Conservation (phyloP, 2,113 vertebrate genomes). For the Tinamus guttatus region DNA sequence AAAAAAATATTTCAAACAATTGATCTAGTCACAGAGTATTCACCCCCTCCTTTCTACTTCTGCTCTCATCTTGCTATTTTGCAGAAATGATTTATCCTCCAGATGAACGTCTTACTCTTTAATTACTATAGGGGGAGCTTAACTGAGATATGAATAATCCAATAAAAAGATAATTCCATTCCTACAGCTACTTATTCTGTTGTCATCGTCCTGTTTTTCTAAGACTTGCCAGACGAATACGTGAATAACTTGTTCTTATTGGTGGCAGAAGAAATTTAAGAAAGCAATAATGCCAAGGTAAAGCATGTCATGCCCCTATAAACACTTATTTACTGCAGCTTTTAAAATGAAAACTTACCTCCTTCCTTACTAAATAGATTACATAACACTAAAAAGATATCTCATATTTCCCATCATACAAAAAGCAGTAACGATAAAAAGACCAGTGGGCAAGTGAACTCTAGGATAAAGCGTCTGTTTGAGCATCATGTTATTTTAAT, state of each 20-base stretch:
- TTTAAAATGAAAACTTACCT: background rate
- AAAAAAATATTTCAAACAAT: background rate
- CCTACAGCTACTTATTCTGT: background rate
- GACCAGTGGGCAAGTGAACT: background rate
- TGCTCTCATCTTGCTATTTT: slow-evolving; percentile 2
- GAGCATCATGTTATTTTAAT: background rate
- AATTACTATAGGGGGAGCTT: slow-evolving; percentile 31
- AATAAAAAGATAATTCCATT: background rate
- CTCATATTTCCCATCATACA: background rate
- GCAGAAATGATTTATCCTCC: slow-evolving; percentile 9
- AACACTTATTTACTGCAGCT: background rate
- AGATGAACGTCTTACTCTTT: slow-evolving; percentile 16
- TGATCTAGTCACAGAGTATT: background rate
- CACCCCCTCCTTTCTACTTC: background rate
- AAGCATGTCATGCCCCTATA: background rate
- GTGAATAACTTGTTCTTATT: background rate
- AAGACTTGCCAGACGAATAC: background rate
- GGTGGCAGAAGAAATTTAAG: background rate
- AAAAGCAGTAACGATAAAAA: background rate
- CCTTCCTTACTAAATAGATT: background rate
- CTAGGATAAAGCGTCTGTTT: background rate
- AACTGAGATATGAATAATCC: slow-evolving; percentile 31
- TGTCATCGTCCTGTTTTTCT: background rate
- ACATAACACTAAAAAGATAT: background rate
- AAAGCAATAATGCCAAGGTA: background rate